These are phyloP conservation scores for Drosophila stalkeri DNA, from an alignment of 2,888 invertebrate species.

Conservation along the genomic window DNA sequence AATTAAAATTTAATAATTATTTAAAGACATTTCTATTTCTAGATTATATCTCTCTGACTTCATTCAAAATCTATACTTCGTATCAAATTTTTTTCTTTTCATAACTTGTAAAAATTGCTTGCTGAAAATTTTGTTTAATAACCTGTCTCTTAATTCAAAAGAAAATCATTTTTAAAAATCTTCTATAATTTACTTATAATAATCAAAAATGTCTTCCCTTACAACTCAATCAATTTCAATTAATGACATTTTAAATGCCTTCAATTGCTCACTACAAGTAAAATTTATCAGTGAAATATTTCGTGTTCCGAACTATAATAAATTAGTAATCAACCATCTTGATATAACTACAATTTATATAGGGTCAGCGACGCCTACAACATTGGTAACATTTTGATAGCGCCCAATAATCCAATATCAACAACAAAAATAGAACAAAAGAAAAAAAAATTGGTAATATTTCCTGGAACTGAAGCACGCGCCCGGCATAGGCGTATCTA, in stretches of 20 bases:
- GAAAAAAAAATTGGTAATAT: not conserved
- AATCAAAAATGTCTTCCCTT: not conserved
- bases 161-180: too few species aligned
- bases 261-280: not conserved
- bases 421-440: conserved; percentile 9
- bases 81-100: too few species aligned
- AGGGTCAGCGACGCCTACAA: not conserved
- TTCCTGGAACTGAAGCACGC: conserved; percentile 42
- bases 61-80: too few species aligned
- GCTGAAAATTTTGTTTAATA: too few species aligned
- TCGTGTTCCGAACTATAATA: conserved; percentile 10
- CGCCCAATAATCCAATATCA: conserved; percentile 22
- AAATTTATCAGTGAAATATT: conserved; percentile 20
- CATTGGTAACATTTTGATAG: conserved; percentile 34
- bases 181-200: not conserved
- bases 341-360: conserved; percentile 2
- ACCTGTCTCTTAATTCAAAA: too few species aligned
- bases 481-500: conserved; percentile 38
- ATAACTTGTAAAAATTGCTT: too few species aligned
- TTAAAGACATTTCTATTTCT: too few species aligned
- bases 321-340: conserved; percentile 18
- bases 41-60: too few species aligned
- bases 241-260: not conserved
- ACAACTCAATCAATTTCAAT: not conserved
- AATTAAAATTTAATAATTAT: too few species aligned